Conservation (phyloP, 2,113 vertebrate genomes). For the Crypturellus undulatus region DNA sequence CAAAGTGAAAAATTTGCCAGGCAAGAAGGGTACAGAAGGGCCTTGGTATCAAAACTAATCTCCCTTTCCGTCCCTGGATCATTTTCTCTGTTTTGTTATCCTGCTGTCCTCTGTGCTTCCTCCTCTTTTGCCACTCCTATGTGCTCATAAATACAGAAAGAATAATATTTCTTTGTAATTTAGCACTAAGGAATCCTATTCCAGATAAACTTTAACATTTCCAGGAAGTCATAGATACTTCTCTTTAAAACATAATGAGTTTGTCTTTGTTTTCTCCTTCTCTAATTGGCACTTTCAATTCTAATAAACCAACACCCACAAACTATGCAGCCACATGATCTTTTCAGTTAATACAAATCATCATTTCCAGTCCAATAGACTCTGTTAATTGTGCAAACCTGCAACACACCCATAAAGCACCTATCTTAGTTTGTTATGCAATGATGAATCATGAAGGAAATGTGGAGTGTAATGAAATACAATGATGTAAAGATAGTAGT, state of each 20-base stretch:
- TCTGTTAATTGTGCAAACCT: conserved; percentile 71
- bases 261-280: conserved; percentile 67
- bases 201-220: conserved; percentile 47
- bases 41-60: not conserved
- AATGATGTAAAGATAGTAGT: conserved; percentile 64
- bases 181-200: not conserved
- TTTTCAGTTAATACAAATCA: conserved; percentile 69
- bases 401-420: conserved; percentile 67
- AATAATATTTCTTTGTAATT: conserved; percentile 2
- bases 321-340: conserved; percentile 65
- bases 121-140: not conserved
- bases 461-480: conserved; percentile 61
- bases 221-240: conserved; percentile 55
- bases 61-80: not conserved
- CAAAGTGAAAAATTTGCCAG: not conserved
- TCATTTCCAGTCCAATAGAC: conserved; percentile 73
- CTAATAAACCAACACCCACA: conserved; percentile 73
- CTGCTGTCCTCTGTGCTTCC: accelerated
- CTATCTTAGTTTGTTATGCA: conserved; percentile 71
- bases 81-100: not conserved
- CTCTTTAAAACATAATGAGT: conserved; percentile 62
- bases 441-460: conserved; percentile 72
- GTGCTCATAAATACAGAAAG: not conserved
- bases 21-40: not conserved
- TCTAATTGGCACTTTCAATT: conserved; percentile 72